Base-by-base conservation (phyloP, 2,888 invertebrate species). In the Trichogramma dendrolimi region DNA sequence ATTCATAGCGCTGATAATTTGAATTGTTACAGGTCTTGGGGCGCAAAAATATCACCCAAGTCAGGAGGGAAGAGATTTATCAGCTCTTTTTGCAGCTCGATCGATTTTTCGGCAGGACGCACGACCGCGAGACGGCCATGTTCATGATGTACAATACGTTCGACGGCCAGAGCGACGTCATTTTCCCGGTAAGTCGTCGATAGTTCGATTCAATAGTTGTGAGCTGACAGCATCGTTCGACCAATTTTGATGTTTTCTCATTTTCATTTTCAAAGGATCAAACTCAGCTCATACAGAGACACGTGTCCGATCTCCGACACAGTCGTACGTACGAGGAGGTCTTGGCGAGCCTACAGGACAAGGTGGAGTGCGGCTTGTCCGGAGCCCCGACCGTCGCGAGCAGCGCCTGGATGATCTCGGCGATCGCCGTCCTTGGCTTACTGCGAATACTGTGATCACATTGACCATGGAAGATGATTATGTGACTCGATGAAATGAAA, bases 111-210 rank as follows among this genome's bases (percentile, higher is more conserved):
- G 91, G 91, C 49, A 84, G 83, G 72, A 82, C 81, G 48, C 82
- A 78, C 69, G 62, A 67, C 46, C 80, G 81, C 4, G 82, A 84
- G 11, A 86, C 84, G 0, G 82, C 84, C 0, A 83, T 88, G 66
- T 89, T 91, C 69, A 84, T 86, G 0, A 81, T 92, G 79, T 91
- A 86, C 67, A 90, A 88, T 0, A 77, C 83, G 0, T 91, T 84
- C 70, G 88, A 90, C 67, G 85, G 84, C 47, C 77, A 83, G 65
- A 79, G 79, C 38, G 82, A 89, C 71, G 79, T 92, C 0, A 78
- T 92, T 47, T 92, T 92, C 71, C 85, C 79, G 51, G 80, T 80
- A 69, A 69, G 78, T 74, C 27, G 3, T 27, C 27, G 27, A 27
- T 27, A 2, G 27, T 48, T 58, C 8, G 2, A 46, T 46, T 27